Conservation (phyloP, 2,888 invertebrate genomes). For the Diadegma fenestrale region DNA sequence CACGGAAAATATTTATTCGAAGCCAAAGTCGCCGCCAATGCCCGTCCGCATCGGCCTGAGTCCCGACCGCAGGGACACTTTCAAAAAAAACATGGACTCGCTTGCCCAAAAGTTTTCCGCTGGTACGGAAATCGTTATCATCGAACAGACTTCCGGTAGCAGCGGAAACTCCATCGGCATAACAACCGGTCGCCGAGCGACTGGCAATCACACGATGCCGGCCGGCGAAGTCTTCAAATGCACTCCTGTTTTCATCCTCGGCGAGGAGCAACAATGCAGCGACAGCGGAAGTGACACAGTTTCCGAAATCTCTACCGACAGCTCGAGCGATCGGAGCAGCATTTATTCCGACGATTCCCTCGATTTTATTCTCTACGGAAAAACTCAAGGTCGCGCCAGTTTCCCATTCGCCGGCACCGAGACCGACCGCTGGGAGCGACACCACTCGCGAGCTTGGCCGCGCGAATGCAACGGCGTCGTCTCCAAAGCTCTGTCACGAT, state of each 20-base stretch:
- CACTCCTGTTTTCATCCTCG: slow-evolving; percentile 84
- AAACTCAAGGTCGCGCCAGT: slow-evolving; percentile 81
- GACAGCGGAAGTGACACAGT: slow-evolving; percentile 85
- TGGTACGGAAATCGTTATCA: slow-evolving; percentile 80
- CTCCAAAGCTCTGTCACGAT: slow-evolving; percentile 84
- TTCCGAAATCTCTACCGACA: slow-evolving; percentile 86
- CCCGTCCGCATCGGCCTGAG: slow-evolving; percentile 81
- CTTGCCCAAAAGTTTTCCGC: slow-evolving; percentile 83
- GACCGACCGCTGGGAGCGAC: slow-evolving; percentile 79
- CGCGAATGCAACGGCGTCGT: slow-evolving; percentile 85
- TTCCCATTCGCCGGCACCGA: slow-evolving; percentile 82
- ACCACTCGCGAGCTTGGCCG: slow-evolving; percentile 80
- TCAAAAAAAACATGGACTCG: slow-evolving; percentile 84
- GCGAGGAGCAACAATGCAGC: slow-evolving; percentile 81
- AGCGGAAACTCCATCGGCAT: slow-evolving; percentile 35
- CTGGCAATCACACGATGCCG: slow-evolving; percentile 84
- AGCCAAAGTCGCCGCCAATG: slow-evolving; percentile 73
- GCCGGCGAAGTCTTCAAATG: slow-evolving; percentile 84
- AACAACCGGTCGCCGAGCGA: slow-evolving; percentile 75
- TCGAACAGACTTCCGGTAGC: slow-evolving; percentile 73
- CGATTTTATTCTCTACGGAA: slow-evolving; percentile 84
- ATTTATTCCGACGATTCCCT: slow-evolving; percentile 86
- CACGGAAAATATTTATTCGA: slow-evolving; percentile 77
- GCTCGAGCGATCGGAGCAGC: slow-evolving; percentile 85
- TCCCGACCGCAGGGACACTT: slow-evolving; percentile 83